A percentile compares a stretch with the other conserved stretches of the same genome.
Evolutionary conservation across 2,797 vertebrate species (phyloP).

Genomic region (Anniella stebbinsi): DNA sequence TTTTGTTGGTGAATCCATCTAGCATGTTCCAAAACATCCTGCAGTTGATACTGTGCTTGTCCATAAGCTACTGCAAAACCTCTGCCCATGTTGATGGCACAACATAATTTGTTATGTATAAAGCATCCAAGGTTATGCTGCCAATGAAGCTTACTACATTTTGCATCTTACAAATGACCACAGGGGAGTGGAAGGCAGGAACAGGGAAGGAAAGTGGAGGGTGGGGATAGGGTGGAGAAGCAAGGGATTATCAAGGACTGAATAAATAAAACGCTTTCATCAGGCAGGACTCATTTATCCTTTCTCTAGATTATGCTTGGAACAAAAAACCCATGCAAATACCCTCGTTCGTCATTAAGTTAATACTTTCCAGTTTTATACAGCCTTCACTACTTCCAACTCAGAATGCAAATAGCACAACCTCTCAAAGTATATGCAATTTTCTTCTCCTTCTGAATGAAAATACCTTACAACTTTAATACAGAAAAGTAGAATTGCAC

Average conservation of each 20-base stretch:
- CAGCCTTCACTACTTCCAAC: conserved; percentile 54
- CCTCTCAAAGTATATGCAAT: conserved; percentile 9
- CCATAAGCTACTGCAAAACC: not conserved
- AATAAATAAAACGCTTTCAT: conserved; percentile 72
- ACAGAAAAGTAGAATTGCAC: not conserved
- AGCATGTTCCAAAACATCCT: not conserved
- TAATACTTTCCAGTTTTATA: conserved; percentile 67
- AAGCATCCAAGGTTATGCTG: conserved; percentile 34
- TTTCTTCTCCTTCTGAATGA: not conserved
- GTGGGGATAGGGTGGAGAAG: conserved; percentile 45
- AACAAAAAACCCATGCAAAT: conserved; percentile 72
- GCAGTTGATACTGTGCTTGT: not conserved
- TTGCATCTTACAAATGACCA: not conserved
- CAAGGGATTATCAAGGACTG: conserved; percentile 65
- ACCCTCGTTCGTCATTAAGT: conserved; percentile 66
- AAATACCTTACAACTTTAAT: not conserved
- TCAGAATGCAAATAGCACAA: conserved; percentile 57
- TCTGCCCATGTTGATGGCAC: not conserved
- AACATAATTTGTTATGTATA: conserved; percentile 45
- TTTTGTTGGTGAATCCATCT: not conserved
- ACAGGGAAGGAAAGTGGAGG: conserved; percentile 23
- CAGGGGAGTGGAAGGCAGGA: fast-evolving
- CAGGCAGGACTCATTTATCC: conserved; percentile 53
- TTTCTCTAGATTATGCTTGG: conserved; percentile 43
- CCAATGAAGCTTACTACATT: conserved; percentile 41